Base-by-base conservation (phyloP, 2,113 vertebrate species). In the Proteles cristata region DNA sequence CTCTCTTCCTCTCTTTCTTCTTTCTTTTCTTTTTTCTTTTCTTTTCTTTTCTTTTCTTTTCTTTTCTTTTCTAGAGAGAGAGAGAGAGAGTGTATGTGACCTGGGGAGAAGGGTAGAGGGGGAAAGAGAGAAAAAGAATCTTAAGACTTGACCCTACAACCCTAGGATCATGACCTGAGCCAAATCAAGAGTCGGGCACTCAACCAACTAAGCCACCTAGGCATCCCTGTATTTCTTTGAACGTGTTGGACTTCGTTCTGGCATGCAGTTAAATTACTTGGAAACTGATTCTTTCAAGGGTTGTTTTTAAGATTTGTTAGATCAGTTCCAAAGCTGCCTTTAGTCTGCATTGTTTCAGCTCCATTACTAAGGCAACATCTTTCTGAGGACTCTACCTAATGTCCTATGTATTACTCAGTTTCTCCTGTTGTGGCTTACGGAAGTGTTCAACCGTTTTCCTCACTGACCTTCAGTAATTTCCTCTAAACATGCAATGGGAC, bases 221-320 rank as follows among this genome's bases (percentile, higher is more conserved):
- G 55, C 55, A 4, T 5, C 55, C 55, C 7, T 58, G 58, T 74
- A 15, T 93, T 96, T 97, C 77, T 53, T 73, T 71, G 71, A 81
- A 53, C 28, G 21, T 58, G 31, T 53, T 88, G 31, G 33, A 33
- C 28, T 94, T 89, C 65, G 5, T 93, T 88, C 58, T 91, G 50
- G 43, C 25, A 35, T 35, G n/a, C 7, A 71, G 88, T 74, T 71
- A 80, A 88, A 82, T 87, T 84, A 77, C 61, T 83, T 86, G 84
- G 35, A 71, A 50, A 81, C 25, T 35, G 55, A 77, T 92, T 31
- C 84, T 88, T 84, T 66, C 28, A 80, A 79, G 43, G 25, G 45
- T 63, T 76, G 17, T 81, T 85, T 88, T 77, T 89, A 96, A 92
- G 61, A 90, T 83, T 63, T 85, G 12, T 92, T 58, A 83, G 69